Percentiles rank a stretch among this genome's conserved stretches.
These are phyloP conservation scores for Dicrostonyx torquatus DNA, from an alignment of 2,797 vertebrate species.

Conservation along the genomic window DNA sequence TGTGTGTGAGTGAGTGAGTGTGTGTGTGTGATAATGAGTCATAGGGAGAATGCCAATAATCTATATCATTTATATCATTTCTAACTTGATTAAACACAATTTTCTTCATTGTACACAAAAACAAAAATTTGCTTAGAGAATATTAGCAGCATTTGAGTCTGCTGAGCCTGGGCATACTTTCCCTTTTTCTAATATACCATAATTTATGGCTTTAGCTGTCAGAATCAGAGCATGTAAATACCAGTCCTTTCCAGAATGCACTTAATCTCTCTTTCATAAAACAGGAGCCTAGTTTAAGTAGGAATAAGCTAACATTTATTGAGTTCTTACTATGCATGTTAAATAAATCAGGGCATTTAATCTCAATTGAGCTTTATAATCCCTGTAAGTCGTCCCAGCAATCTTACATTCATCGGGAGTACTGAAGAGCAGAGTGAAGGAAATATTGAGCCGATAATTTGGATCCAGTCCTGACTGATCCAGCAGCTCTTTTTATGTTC, in stretches of 20 bases:
- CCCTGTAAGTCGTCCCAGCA: neutral
- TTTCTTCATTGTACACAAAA: neutral
- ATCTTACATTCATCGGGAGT: neutral
- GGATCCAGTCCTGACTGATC: neutral
- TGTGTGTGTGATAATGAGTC: neutral
- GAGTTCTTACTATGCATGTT: constrained; percentile 42
- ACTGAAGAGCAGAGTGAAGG: neutral
- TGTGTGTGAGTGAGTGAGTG: no score
- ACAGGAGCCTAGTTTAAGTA: constrained; percentile 10
- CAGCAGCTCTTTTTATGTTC: neutral
- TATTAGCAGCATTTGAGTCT: neutral
- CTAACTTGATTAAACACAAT: constrained; percentile 5
- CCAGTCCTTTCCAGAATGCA: neutral
- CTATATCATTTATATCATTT: constrained; percentile 37
- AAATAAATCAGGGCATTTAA: constrained; percentile 52
- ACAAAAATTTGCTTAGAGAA: neutral
- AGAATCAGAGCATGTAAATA: constrained; percentile 23
- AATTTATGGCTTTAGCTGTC: neutral
- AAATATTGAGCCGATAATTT: neutral
- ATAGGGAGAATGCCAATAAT: neutral
- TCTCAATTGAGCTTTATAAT: constrained; percentile 35
- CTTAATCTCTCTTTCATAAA: constrained; percentile 36
- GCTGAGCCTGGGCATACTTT: neutral
- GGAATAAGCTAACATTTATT: constrained; percentile 54
- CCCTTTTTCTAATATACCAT: neutral